These are phyloP conservation scores for Sitta carolinensis DNA, from an alignment of 2,797 vertebrate genomes.

Conservation along the genomic window DNA sequence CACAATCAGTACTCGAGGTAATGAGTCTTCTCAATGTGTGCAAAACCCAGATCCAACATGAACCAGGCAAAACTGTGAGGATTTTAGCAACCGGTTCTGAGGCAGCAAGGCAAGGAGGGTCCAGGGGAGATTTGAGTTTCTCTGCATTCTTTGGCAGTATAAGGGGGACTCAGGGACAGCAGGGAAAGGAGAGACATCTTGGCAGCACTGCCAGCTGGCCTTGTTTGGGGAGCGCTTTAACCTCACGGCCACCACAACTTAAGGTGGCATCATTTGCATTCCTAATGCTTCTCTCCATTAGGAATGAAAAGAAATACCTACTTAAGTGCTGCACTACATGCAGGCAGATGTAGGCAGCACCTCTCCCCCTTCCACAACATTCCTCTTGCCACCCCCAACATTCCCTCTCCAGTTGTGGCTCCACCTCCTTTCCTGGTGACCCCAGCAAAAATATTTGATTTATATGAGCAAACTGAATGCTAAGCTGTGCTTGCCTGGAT, in stretches of 20 bases:
- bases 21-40: not conserved
- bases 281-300: not conserved
- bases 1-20: not conserved
- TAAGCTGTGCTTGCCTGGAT: not conserved
- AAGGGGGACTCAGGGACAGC: not conserved
- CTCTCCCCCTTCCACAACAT: not conserved
- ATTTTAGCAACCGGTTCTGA: not conserved
- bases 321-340: not conserved
- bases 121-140: not conserved
- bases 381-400: not conserved
- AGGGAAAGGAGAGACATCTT: not conserved
- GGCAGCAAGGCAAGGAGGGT: not conserved
- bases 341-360: not conserved
- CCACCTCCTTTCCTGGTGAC: too few relatives aligned
- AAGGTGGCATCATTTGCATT: not conserved
- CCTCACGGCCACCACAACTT: not conserved
- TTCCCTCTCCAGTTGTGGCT: not conserved
- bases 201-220: rapidly evolving
- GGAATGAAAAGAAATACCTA: not conserved
- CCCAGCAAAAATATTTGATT: not conserved
- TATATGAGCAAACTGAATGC: not conserved
- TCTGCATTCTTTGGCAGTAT: not conserved
- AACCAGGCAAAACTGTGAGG: not conserved
- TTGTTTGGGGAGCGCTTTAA: not conserved
- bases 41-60: not conserved